phyloP scores from a whole-genome alignment of 2,113 vertebrate species.

The Onychorhynchus coronatus region DNA sequence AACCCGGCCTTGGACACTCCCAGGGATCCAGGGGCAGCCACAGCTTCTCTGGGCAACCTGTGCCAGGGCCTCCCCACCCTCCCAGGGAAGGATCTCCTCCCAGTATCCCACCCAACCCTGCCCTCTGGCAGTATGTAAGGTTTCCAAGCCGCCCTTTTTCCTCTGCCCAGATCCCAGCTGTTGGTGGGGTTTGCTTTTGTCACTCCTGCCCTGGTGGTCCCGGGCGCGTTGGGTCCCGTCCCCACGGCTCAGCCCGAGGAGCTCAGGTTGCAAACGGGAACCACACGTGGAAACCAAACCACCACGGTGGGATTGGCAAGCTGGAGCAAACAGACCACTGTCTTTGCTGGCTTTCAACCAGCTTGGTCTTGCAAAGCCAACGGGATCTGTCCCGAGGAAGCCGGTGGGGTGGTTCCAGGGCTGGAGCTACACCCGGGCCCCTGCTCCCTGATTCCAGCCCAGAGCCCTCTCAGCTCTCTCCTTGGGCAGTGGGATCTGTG shows the following conservation, averaged over 20 bases:
- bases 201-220: neutral
- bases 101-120: rapidly evolving
- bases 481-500: rapidly evolving
- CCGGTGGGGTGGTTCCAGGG: neutral
- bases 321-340: rapidly evolving
- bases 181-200: neutral
- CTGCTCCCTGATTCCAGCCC: neutral
- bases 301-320: rapidly evolving
- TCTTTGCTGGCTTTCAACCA: neutral
- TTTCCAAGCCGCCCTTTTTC: neutral
- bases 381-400: rapidly evolving
- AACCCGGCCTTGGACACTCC: neutral
- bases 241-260: rapidly evolving
- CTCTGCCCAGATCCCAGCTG: neutral
- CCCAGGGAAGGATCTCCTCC: neutral
- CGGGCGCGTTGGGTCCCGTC: neutral
- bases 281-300: rapidly evolving
- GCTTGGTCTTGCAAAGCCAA: neutral
- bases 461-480: neutral
- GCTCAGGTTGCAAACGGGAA: rapidly evolving
- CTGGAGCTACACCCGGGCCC: neutral
- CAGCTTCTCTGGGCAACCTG: neutral
- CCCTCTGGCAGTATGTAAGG: neutral
- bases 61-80: neutral
- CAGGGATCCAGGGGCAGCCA: neutral